Evolutionary conservation across 2,113 vertebrate species (phyloP).

Genomic region (Microtus montanus): DNA sequence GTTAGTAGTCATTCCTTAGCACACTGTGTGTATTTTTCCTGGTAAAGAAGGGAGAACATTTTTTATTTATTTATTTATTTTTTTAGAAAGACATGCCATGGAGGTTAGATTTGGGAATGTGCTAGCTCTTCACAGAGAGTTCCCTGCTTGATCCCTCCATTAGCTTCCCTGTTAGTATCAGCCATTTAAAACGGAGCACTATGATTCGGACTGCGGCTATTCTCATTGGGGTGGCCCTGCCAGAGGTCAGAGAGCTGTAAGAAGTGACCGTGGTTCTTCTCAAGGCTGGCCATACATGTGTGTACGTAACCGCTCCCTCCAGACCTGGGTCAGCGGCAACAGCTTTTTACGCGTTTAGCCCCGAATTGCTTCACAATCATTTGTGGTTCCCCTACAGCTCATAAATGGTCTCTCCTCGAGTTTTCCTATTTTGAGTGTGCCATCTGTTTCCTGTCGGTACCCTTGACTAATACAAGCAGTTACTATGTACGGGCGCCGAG

Average conservation of each 20-base stretch:
- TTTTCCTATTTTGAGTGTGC: slow-evolving; percentile 43
- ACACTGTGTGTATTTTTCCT: slow-evolving; percentile 1
- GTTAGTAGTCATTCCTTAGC: neutral
- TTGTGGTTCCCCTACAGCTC: slow-evolving; percentile 40
- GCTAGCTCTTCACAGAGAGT: neutral
- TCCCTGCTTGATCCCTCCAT: neutral
- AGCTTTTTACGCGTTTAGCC: neutral
- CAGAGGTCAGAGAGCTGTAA: neutral
- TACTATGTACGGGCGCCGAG: slow-evolving; percentile 34
- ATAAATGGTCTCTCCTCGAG: slow-evolving; percentile 50
- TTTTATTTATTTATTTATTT: no score
- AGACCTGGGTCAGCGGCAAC: neutral
- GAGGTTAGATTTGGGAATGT: neutral
- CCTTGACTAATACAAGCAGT: slow-evolving; percentile 41
- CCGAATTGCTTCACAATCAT: neutral
- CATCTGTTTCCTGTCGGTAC: slow-evolving; percentile 57
- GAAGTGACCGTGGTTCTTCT: neutral
- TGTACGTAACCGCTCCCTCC: neutral
- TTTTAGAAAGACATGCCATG: neutral
- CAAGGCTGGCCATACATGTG: neutral
- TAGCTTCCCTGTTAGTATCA: neutral
- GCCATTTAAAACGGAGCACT: neutral
- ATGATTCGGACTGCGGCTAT: neutral
- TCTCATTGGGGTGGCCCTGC: neutral
- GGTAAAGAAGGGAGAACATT: neutral